phyloP scores from a whole-genome alignment of 2,888 invertebrate species.

The Syrphus vitripennis region DNA sequence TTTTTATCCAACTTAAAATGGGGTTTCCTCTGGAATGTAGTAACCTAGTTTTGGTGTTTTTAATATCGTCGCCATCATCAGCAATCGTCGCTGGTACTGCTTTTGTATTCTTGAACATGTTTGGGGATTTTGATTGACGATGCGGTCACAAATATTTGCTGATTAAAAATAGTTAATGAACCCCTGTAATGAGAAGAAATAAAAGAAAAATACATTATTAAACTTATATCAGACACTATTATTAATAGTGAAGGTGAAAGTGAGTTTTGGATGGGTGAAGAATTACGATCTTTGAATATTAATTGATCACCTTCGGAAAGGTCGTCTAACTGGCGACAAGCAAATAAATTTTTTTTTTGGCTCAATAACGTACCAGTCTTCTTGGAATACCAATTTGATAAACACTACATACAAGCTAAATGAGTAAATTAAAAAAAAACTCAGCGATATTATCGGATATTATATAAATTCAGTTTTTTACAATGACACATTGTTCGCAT shows the following conservation, averaged over 20 bases:
- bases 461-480: conserved; percentile 37
- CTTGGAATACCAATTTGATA: conserved; percentile 55
- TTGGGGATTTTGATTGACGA: conserved; percentile 25
- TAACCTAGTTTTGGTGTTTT: conserved; percentile 44
- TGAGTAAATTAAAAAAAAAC: conserved; percentile 12
- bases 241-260: conserved; percentile 58
- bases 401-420: conserved; percentile 7
- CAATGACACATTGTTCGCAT: conserved; percentile 7
- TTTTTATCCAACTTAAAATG: conserved; percentile 78
- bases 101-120: conserved; percentile 72
- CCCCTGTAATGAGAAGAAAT: conserved; percentile 52
- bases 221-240: neutral
- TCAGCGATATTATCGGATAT: conserved; percentile 1
- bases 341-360: conserved; percentile 33
- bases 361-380: conserved; percentile 17
- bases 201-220: conserved; percentile 8
- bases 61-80: conserved; percentile 62
- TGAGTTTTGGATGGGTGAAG: conserved; percentile 27
- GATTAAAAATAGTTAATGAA: conserved; percentile 5
- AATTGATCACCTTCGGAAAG: conserved; percentile 17
- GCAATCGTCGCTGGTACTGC: conserved; percentile 53
- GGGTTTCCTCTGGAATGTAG: conserved; percentile 76
- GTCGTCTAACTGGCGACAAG: neutral
- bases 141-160: neutral
- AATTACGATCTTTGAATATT: conserved; percentile 41